phyloP scores from a whole-genome alignment of 2,113 vertebrate genomes.

The Oreotrochilus melanogaster region DNA sequence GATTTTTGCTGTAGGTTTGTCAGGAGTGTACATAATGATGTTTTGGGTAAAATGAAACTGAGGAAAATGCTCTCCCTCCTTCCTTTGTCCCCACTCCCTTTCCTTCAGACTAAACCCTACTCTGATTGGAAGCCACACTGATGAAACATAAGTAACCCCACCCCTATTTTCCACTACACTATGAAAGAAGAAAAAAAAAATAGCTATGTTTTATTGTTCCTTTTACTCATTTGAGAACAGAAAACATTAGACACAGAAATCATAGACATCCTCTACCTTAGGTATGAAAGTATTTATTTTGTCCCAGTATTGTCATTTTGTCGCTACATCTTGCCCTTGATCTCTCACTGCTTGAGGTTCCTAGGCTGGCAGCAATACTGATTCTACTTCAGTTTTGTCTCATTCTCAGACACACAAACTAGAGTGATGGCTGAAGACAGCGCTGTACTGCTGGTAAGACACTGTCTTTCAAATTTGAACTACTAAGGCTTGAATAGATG shows the following conservation, averaged over 20 bases:
- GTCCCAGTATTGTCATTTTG: neutral
- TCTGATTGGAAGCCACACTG: neutral
- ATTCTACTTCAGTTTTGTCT: neutral
- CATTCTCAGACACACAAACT: neutral
- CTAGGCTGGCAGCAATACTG: neutral
- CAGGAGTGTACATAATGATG: neutral
- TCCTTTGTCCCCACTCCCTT: neutral
- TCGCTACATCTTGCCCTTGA: neutral
- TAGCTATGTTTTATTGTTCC: neutral
- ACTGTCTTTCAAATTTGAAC: neutral
- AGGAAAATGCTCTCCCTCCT: neutral
- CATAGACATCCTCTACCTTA: neutral
- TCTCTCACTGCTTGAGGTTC: neutral
- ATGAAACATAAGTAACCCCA: neutral
- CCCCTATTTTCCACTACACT: neutral
- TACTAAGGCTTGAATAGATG: neutral
- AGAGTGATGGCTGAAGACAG: neutral
- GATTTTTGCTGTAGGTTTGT: neutral
- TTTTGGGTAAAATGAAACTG: neutral
- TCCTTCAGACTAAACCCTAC: neutral
- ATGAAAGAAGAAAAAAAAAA: neutral
- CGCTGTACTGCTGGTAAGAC: neutral
- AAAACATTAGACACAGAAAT: neutral
- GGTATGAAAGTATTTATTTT: neutral
- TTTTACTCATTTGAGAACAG: neutral